phyloP scores from a whole-genome alignment of 2,888 invertebrate species.

The Crioceris asparagi region DNA sequence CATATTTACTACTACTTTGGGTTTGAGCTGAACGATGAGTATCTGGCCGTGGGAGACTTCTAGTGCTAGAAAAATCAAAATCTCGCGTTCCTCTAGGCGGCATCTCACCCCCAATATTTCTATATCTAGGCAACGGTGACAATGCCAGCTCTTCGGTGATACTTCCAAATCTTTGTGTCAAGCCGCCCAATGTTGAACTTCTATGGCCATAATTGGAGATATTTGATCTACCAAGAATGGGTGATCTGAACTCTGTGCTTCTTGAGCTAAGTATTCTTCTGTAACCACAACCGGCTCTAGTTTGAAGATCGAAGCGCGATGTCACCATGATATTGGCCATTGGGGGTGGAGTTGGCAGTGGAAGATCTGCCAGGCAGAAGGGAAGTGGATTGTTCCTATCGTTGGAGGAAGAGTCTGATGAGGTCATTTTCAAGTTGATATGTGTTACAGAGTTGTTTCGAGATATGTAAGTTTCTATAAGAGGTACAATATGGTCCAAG shows the following conservation, averaged over 20 bases:
- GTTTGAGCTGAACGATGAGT: background rate
- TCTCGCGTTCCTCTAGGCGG: constrained; percentile 19
- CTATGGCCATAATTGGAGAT: constrained; percentile 9
- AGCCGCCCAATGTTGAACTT: constrained; percentile 10
- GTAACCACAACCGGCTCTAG: constrained; percentile 30
- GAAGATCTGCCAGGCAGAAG: constrained; percentile 32
- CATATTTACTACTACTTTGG: constrained; percentile 25
- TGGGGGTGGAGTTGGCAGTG: constrained; percentile 36
- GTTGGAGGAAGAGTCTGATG: no score
- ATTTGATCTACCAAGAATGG: constrained; percentile 20
- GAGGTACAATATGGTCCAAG: no score
- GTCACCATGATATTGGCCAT: constrained; percentile 37
- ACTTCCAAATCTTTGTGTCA: constrained; percentile 9
- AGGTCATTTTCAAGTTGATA: no score
- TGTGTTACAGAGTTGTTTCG: no score
- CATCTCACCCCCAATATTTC: constrained; percentile 22
- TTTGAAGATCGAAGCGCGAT: constrained; percentile 31
- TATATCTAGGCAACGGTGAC: constrained; percentile 27
- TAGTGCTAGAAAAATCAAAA: constrained; percentile 11
- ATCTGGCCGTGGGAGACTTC: background rate
- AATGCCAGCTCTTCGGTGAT: constrained; percentile 18
- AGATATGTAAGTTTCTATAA: no score
- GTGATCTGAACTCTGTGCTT: constrained; percentile 26
- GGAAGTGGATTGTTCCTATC: no score
- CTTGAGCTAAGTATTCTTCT: constrained; percentile 31